phyloP scores from a whole-genome alignment of 2,797 vertebrate genomes.

The Rhodeus uyekii region DNA sequence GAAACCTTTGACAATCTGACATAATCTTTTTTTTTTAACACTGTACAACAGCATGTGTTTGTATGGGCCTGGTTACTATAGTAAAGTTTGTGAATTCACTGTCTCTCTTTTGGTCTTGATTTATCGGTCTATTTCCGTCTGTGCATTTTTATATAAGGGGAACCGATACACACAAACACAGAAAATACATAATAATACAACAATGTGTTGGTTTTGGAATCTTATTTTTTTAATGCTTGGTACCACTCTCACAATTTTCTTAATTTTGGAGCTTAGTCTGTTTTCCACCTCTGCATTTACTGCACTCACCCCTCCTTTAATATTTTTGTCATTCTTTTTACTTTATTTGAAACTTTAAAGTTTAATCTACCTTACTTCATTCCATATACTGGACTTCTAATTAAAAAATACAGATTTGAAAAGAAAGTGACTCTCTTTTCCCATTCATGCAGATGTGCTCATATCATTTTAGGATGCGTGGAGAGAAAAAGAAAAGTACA shows the following conservation, averaged over 20 bases:
- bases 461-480: conserved; percentile 39
- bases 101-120: conserved; percentile 29
- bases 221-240: conserved; percentile 14
- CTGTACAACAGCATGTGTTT: conserved; percentile 79
- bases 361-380: not conserved
- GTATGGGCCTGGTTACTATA: conserved; percentile 65
- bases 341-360: not conserved
- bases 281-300: not conserved
- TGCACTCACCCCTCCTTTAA: not conserved
- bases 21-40: conserved; percentile 51
- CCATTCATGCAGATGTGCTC: conserved; percentile 42
- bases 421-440: conserved; percentile 6
- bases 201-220: not conserved
- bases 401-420: not conserved
- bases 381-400: not conserved
- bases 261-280: not conserved
- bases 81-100: conserved; percentile 60
- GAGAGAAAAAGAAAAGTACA: conserved; percentile 4
- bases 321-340: not conserved
- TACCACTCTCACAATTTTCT: conserved; percentile 5
- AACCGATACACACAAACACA: not conserved
- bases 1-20: conserved; percentile 57
- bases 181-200: not conserved
- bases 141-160: not conserved
- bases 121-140: not conserved